phyloP scores from a whole-genome alignment of 1,140 invertebrate species.

The Chelonus insularis region DNA sequence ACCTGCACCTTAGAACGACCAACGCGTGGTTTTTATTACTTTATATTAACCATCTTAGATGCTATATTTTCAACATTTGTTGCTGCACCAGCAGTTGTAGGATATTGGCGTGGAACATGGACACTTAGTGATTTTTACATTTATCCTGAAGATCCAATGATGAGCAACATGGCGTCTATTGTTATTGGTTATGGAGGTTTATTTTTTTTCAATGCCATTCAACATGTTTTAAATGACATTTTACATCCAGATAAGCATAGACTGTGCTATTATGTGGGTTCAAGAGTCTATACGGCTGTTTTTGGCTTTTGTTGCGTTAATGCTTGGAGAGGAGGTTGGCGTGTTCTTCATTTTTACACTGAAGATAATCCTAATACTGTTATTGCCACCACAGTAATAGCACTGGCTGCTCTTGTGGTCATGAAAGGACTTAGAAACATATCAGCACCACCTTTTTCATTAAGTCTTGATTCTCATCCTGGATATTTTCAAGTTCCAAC shows the following conservation, averaged over 20 bases:
- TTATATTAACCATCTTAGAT: constrained; percentile 70
- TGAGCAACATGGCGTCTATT: constrained; percentile 69
- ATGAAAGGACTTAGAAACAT: constrained; percentile 75
- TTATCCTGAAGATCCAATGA: constrained; percentile 62
- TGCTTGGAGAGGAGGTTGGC: constrained; percentile 82
- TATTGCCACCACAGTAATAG: constrained; percentile 64
- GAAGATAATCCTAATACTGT: constrained; percentile 63
- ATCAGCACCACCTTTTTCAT: constrained; percentile 77
- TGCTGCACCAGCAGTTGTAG: constrained; percentile 77
- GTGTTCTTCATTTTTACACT: constrained; percentile 72
- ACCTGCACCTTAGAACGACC: constrained; percentile 41
- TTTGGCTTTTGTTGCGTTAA: constrained; percentile 81
- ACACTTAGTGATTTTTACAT: constrained; percentile 74
- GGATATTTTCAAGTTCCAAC: constrained; percentile 83
- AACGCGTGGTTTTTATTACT: constrained; percentile 57
- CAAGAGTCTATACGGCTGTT: constrained; percentile 73
- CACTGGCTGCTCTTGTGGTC: constrained; percentile 67
- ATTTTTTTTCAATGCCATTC: constrained; percentile 69
- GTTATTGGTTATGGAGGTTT: constrained; percentile 70
- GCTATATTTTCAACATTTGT: constrained; percentile 71
- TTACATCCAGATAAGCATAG: constrained; percentile 70
- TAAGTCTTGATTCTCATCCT: constrained; percentile 71
- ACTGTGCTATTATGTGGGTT: constrained; percentile 71
- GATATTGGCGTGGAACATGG: constrained; percentile 86
- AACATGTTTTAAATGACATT: constrained; percentile 64